Evolutionary conservation across 2,888 invertebrate genomes (phyloP), one percentile per base, ranked within the genome.

Genomic region (Bhutanitis thaidina): DNA sequence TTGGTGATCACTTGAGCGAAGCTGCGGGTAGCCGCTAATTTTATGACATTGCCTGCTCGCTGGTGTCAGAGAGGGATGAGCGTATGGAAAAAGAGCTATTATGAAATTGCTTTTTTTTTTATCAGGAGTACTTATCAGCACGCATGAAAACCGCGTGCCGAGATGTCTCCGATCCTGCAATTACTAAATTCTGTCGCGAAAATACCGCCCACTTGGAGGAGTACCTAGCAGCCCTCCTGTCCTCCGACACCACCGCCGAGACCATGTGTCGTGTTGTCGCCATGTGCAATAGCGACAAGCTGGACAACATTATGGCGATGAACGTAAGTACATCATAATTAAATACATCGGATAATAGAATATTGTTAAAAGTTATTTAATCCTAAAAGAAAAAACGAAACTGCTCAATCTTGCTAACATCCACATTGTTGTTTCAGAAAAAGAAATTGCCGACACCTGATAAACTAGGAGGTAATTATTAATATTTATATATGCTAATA

Each of bases 261-360:
- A 93, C 94, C 54, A 96, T 97, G 66, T 97, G 97, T 75, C 91
- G 93, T 0, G 93, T 96, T 25, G 93, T 96, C 56, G 96, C 95
- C 38, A 92, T 97, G 61, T 97, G 97, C 71, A 96, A 96, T 74
- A 96, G 93, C 65, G 91, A 86, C 12, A 90, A 90, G 51, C 90
- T 96, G 41, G 93, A 95, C 62, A 82, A 91, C 55, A 65, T 94
- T 49, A 59, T 94, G 47, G 12, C 47, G 5, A 13, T 52, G 37
- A 47, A 47, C 15, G 52, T 52, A 13, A 52, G 52, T 36, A 4
- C 13, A n/a, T 43, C 8, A 4, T 27, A 27, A 7, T 2, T 20
- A 20, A 5, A 20, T n/a, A 20, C 20, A 20, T 20, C 5, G 2
- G 20, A 3, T 3, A 20, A 20, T 20, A 5, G 20, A 20, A 20